These are phyloP conservation scores for Geotria australis DNA, from an alignment of 2,797 vertebrate genomes.

Conservation along the genomic window DNA sequence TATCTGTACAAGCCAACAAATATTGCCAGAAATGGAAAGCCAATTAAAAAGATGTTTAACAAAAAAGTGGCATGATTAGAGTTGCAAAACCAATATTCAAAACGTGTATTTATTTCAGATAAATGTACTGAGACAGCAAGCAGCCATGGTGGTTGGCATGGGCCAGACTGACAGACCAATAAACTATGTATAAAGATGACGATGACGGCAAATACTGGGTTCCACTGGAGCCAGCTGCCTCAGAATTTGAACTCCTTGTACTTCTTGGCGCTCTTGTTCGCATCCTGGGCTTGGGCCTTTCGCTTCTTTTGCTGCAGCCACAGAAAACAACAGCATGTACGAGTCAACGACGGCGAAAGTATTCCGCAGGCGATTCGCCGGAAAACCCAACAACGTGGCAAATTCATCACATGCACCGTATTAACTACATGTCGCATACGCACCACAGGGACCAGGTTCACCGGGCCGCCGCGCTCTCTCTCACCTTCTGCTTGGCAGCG, in stretches of 20 bases:
- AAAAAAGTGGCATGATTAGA: too few relatives aligned
- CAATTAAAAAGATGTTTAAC: too few relatives aligned
- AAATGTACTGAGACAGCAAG: background rate
- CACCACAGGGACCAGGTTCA: background rate
- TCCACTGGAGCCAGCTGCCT: background rate
- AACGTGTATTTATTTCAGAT: too few relatives aligned
- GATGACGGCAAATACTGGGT: too few relatives aligned
- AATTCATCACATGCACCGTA: too few relatives aligned
- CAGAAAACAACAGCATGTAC: background rate
- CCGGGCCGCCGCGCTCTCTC: background rate
- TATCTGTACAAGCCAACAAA: too few relatives aligned
- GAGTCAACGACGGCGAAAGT: background rate
- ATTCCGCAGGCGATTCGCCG: background rate
- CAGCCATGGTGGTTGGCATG: background rate
- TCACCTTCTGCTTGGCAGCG: conserved; percentile 73
- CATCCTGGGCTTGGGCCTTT: conserved; percentile 63
- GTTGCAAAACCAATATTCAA: too few relatives aligned
- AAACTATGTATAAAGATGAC: too few relatives aligned
- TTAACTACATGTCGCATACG: background rate
- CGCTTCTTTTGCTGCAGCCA: conserved; percentile 48
- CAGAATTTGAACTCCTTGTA: conserved; percentile 90
- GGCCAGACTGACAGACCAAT: background rate
- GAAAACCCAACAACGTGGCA: too few relatives aligned
- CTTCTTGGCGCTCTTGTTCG: conserved; percentile 44
- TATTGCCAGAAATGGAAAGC: too few relatives aligned